These are phyloP conservation scores for Actinemys pallida DNA, from an alignment of 2,113 vertebrate genomes.

Conservation along the genomic window DNA sequence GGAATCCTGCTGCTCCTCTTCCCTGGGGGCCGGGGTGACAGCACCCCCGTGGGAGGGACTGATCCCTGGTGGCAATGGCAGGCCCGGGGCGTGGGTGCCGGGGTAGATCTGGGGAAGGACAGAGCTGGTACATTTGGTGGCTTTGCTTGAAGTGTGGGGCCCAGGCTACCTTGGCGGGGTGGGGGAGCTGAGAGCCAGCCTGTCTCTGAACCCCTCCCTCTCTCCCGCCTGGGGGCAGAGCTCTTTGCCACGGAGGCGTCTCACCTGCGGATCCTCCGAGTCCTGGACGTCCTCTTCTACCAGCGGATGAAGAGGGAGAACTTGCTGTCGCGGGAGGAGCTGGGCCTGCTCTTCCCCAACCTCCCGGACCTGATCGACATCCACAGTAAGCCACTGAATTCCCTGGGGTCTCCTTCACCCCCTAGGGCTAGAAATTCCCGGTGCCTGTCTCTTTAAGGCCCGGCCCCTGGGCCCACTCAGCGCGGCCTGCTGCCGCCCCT, in stretches of 20 bases:
- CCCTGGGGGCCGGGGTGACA: not conserved
- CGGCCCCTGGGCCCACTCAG: too few species aligned
- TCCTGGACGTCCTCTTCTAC: slow-evolving; percentile 92
- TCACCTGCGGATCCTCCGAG: slow-evolving; percentile 89
- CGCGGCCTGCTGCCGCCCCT: not conserved
- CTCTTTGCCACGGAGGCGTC: slow-evolving; percentile 91
- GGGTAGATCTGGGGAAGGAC: not conserved
- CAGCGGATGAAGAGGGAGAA: slow-evolving; percentile 87
- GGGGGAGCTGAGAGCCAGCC: not conserved
- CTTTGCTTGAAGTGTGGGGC: not conserved
- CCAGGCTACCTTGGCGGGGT: not conserved
- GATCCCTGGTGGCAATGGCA: fast-evolving
- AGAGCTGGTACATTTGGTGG: not conserved
- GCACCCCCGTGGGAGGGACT: fast-evolving
- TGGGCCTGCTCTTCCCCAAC: slow-evolving; percentile 93
- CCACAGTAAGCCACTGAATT: slow-evolving; percentile 83
- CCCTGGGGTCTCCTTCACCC: fast-evolving
- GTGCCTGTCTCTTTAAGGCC: too few species aligned
- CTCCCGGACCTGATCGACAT: slow-evolving; percentile 90
- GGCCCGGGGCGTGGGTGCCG: not conserved
- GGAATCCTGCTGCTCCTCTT: not conserved
- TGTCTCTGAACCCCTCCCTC: too few species aligned
- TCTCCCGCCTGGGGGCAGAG: slow-evolving; percentile 76
- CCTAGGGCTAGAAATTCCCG: not conserved
- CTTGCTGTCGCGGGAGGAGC: slow-evolving; percentile 87